Percentiles rank a stretch among this genome's conserved stretches.
Evolutionary conservation across 2,113 vertebrate species (phyloP).

Genomic region (Shinisaurus crocodilurus): DNA sequence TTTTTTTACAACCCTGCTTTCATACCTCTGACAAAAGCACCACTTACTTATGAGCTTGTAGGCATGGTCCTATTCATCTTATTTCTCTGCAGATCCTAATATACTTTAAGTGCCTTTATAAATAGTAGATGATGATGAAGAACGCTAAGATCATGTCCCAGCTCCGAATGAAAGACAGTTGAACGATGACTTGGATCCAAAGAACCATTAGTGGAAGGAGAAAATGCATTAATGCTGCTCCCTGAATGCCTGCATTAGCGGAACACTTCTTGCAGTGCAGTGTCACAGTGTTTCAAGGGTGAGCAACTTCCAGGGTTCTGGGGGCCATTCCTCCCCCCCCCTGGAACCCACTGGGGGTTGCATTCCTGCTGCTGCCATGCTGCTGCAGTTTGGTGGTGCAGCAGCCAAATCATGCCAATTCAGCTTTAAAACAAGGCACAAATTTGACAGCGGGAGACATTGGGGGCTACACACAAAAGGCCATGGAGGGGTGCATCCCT

Average conservation of each 20-base stretch:
- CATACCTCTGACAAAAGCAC: not conserved
- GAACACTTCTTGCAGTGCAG: not conserved
- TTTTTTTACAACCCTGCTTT: not conserved
- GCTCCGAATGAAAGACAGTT: not conserved
- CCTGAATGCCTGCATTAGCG: not conserved
- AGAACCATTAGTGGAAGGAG: not conserved
- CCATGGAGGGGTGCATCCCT: no score
- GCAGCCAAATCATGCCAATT: no score
- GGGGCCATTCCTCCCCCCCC: no score
- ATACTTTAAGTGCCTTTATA: not conserved
- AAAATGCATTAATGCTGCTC: not conserved
- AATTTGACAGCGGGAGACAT: no score
- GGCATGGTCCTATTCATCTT: not conserved
- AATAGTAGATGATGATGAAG: not conserved
- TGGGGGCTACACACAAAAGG: no score
- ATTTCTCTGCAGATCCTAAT: not conserved
- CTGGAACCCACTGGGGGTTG: no score
- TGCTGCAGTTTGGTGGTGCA: no score
- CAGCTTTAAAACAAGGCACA: no score
- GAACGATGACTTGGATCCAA: not conserved
- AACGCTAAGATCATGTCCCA: not conserved
- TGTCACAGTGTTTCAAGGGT: not conserved
- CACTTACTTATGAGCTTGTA: not conserved
- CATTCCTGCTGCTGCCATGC: no score
- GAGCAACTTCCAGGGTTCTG: no score